Base-by-base conservation (phyloP, 2,888 invertebrate species). In the Danaus chrysippus region DNA sequence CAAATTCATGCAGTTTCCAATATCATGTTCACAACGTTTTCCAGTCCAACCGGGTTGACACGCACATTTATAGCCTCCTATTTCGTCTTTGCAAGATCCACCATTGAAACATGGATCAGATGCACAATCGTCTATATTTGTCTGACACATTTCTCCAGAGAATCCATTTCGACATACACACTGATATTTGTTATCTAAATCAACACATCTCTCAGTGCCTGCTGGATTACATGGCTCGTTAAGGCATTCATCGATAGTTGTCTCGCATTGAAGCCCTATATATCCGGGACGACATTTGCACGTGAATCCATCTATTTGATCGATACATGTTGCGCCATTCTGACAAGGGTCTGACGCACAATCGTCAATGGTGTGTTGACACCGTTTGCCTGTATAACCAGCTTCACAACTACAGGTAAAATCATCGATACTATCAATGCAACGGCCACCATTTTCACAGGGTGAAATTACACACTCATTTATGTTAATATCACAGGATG, bases 201-300 rank as follows among this genome's bases (percentile, higher is more conserved):
- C 98, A 17, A 97, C 91, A 75, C 99, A 99, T 64, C 94, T 93
- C 68, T 97, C 96, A 0, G 98, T 98, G 61, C 98, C 98, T 56
- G 95, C 93, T 0, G 97, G 94, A 76, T 95, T 96, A 85, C 98
- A 98, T 11, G 97, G 98, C 79, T 97, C 97, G 70, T 95, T 96
- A 58, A 97, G 87, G 76, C 98, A 98, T 84, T 98, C 98, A 76
- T 98, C 97, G 65, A 97, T 96, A 77, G 96, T 97, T 12, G 97
- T 97, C 86, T 98, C 98, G 78, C 98, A 98, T 77, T 97, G 97
- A n/a, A 97, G 86, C 0, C 98, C 97, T 44, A 97, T 95, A 78
- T 94, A 99, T 42, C 98, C 98, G 12, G 98, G 97, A 63, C 97
- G 93, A 78, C 99, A 99, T 82, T 96, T 96, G 83, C 99, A 99